Base-by-base conservation (phyloP, 2,113 vertebrate species). In the Rhea americana region DNA sequence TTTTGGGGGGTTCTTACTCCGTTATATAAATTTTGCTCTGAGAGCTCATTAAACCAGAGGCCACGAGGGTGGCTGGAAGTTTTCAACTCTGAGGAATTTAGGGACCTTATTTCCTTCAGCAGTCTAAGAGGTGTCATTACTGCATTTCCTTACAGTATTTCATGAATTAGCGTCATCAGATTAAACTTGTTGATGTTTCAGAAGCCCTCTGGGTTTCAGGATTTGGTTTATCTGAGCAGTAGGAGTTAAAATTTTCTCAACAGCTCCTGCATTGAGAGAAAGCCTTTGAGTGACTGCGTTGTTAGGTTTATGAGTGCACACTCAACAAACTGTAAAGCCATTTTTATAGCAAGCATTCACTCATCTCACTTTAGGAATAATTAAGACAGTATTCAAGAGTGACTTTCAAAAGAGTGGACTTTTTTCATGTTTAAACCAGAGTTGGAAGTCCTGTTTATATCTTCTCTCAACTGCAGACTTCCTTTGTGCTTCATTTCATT, bases 241-340 rank as follows among this genome's bases (percentile, higher is more conserved):
- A 51, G 16, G 10, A 85, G 35, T 1, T 47, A 19, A 58, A 66
- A 48, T 39, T 21, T 39, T 76, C 19, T 17, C 30, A 32, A 7
- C 20, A 5, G 14, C 20, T 82, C 8, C 21, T 0, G 0, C 61
- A 14, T 19, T 0, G 1, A 51, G 47, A 47, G 11, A n/a, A 48
- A 24, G 66, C 41, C 37, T 0, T 0, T 24, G 66, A 30, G 22
- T n/a, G 30, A 18, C 61, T 5, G 43, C 9, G 59, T 58, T 2
- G 0, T 13, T 53, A 0, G 0, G 68, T 43, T 25, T 12, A 13
- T 68, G 26, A 51, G 50, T 1, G 4, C 35, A 1, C 0, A 0
- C 48, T 50, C n/a, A 14, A 53, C 72, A 20, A 45, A 65, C 13
- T 30, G 61, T 48, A 11, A 32, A 35, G 39, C 75, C 13, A 72